A percentile compares a stretch with the other conserved stretches of the same genome.
These are phyloP conservation scores for Pyrocephalus nanus DNA, from an alignment of 2,797 vertebrate genomes.

Conservation along the genomic window DNA sequence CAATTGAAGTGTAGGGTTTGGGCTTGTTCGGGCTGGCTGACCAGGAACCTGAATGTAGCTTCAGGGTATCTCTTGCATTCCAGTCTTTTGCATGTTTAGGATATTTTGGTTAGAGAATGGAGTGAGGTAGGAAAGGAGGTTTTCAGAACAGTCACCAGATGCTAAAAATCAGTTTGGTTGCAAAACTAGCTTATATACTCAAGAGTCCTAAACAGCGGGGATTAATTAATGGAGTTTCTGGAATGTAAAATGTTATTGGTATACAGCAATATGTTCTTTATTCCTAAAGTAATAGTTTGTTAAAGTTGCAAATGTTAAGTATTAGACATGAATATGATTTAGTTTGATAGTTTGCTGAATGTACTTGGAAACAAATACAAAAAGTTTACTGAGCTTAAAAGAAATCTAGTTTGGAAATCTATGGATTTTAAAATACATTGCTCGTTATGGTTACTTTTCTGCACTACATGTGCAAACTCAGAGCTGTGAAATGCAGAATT, in stretches of 20 bases:
- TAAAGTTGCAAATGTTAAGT: neutral
- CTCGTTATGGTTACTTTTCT: neutral
- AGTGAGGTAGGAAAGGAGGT: neutral
- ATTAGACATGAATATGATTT: neutral
- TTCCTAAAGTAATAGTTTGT: neutral
- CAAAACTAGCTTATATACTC: neutral
- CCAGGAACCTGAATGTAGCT: neutral
- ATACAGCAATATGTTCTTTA: neutral
- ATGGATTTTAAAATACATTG: neutral
- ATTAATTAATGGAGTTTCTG: neutral
- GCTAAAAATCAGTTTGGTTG: neutral
- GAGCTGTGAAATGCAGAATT: neutral
- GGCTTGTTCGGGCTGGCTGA: neutral
- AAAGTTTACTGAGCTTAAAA: neutral
- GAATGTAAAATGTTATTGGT: neutral
- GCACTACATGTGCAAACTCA: accelerated
- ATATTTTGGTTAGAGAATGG: neutral
- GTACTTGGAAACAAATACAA: neutral
- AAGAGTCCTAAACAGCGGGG: neutral
- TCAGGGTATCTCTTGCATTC: neutral
- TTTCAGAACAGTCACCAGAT: neutral
- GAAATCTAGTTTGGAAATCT: neutral
- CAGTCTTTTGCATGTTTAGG: neutral
- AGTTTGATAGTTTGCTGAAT: neutral
- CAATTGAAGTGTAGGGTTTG: neutral